Base-by-base conservation (phyloP, 2,888 invertebrate species). In the Dendrolimus pini region DNA sequence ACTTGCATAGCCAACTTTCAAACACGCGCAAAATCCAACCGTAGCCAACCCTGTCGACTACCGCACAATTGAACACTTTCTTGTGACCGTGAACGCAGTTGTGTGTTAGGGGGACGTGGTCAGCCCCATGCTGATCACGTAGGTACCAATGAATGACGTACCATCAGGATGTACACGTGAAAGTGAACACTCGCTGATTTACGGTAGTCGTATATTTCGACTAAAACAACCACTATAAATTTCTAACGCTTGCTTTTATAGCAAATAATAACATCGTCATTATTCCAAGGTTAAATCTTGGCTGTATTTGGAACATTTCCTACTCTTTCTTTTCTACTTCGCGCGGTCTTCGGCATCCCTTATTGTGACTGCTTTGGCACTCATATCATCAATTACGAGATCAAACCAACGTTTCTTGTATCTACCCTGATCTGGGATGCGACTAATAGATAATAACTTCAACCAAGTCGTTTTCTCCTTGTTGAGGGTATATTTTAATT, bases 71-170 rank as follows among this genome's bases (percentile, higher is more conserved):
- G 60, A 55, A 61, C 70, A 80, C 85, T 85, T 84, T 84, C 83
- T 68, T 78, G 73, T 66, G 80, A 70, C 79, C 81, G 74, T 81
- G 81, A 80, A 78, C 66, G 61, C 75, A 70, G 67, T 57, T 65
- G 79, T 85, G 72, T 78, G 87, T 82, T 78, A 87, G 62, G 72
- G 70, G 83, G 84, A 72, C 80, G 68, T 62, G 62, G 69, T 86
- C 75, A 69, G 68, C 71, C n/a, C n/a, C n/a, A 83, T 74, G 75
- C 65, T 67, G 68, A 66, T 73, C 85, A 83, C 86, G 86, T 85
- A 75, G 65, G 56, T 62, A 62, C 64, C 65, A 69, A 71, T 74
- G 68, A 73, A 68, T 66, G 70, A 64, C 68, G 66, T 57, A 55
- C 53, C 55, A 55, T 53, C 55, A 57, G 57, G 57, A 57, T 59